A percentile compares a stretch with the other conserved stretches of the same genome.
These are phyloP conservation scores for Sterna hirundo DNA, from an alignment of 2,113 vertebrate species.

Conservation along the genomic window DNA sequence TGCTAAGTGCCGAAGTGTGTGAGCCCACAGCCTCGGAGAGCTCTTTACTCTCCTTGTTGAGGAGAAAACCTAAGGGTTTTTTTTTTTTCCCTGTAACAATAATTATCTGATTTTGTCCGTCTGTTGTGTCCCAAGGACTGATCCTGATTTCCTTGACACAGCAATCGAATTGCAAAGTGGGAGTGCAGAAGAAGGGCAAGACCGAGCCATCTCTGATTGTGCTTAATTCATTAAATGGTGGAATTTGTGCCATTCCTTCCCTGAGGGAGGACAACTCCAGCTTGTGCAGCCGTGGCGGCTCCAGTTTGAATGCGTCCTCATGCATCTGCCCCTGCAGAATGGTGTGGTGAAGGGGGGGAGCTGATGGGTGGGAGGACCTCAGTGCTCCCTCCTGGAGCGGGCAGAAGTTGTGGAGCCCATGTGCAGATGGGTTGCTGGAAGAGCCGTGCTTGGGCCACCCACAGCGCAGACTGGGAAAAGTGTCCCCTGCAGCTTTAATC, in stretches of 20 bases:
- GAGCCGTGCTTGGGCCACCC: not conserved
- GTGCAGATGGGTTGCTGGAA: not conserved
- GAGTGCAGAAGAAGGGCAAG: not conserved
- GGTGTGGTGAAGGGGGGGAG: not conserved
- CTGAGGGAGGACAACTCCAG: not conserved
- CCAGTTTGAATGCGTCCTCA: not conserved
- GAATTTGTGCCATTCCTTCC: not conserved
- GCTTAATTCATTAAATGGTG: not conserved
- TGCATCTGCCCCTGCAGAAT: not conserved
- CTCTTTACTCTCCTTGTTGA: not conserved
- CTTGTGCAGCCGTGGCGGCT: not conserved
- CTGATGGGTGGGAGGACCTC: not conserved
- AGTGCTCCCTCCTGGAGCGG: not conserved
- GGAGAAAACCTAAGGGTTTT: not conserved
- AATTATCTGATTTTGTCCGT: not conserved
- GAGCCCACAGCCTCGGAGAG: not conserved
- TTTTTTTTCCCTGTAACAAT: not conserved
- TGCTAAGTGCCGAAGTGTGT: rapidly evolving
- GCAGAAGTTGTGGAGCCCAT: not conserved
- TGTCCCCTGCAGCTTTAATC: not conserved
- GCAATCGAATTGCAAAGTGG: not conserved
- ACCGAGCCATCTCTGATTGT: not conserved
- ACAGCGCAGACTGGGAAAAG: not conserved
- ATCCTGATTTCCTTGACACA: not conserved
- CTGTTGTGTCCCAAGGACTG: not conserved